These are phyloP conservation scores for Argyresthia albistria DNA, from an alignment of 2,888 invertebrate genomes.

Conservation along the genomic window DNA sequence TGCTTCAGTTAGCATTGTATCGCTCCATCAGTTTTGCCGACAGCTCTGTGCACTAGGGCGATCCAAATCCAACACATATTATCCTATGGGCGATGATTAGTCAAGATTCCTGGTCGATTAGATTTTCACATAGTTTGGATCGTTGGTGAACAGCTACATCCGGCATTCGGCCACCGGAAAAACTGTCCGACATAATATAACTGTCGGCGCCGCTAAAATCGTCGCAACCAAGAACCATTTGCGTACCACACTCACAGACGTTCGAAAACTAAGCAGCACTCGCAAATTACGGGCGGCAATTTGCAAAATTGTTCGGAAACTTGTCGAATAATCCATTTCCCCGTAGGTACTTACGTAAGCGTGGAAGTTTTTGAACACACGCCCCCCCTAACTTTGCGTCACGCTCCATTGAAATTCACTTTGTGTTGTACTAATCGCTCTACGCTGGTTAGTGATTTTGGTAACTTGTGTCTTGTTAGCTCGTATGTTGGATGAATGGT, in stretches of 20 bases:
- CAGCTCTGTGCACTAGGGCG: too few relatives aligned
- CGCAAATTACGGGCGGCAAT: constrained; percentile 16
- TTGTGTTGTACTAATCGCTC: constrained; percentile 17
- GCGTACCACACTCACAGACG: background rate
- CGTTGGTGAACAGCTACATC: too few relatives aligned
- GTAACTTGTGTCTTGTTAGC: background rate
- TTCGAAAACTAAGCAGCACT: constrained; percentile 1
- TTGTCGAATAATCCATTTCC: constrained; percentile 16
- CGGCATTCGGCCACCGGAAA: too few relatives aligned
- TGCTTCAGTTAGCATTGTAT: too few relatives aligned
- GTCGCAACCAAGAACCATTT: too few relatives aligned
- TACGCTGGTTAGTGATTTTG: constrained; percentile 10
- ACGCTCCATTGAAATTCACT: constrained; percentile 22
- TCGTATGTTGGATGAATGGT: background rate
- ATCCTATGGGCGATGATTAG: too few relatives aligned
- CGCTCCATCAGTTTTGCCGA: too few relatives aligned
- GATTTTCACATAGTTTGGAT: too few relatives aligned
- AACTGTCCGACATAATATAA: too few relatives aligned
- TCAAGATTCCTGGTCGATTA: too few relatives aligned
- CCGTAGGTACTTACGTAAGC: background rate
- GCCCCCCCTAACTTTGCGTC: constrained; percentile 14
- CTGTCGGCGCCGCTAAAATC: too few relatives aligned
- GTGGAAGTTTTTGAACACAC: constrained; percentile 3
- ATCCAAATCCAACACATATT: too few relatives aligned
- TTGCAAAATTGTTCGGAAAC: constrained; percentile 18